Base-by-base conservation (phyloP, 2,888 invertebrate species). In the Chloroclysta siterata region DNA sequence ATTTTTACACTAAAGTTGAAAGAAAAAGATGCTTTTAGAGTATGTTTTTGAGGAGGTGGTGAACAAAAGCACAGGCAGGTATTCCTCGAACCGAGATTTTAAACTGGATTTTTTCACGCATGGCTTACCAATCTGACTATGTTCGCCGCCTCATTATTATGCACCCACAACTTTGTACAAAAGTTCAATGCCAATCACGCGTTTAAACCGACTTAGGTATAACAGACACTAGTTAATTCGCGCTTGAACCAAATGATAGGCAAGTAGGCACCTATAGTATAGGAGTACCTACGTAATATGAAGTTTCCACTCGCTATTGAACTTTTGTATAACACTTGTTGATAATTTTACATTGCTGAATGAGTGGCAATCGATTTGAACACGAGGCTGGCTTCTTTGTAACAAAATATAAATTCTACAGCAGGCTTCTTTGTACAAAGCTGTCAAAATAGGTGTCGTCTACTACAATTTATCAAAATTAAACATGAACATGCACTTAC, bases 391-490 rank as follows among this genome's bases (percentile, higher is more conserved):
- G 84, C 87, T 87, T 82, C 82, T 74, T 75, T 61, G 60, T 72
- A 47, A 67, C 59, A 71, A 71, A 61, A 71, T 55, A 56, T 58
- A 52, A 63, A 73, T 47, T 75, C 77, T 79, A 78, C 75, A 67
- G 80, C 79, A 83, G 83, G 83, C 81, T 86, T 84, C 77, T 88
- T 88, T 89, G 88, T 88, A 88, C 88, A 88, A 88, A 89, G 87
- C 88, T 88, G 87, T 87, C 80, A 82, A 79, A 79, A 72, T 72
- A 72, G 71, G 76, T 73, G 75, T 74, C 75, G 75, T 74, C 75
- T 76, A 80, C 76, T 77, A 81, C 73, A 62, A 65, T 46, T 66
- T 50, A 65, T 48, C 22, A 63, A 53, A 50, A 46, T 59, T 47
- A 60, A 11, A 39, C 22, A 36, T n/a, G 15, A 22, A 42, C 36